Evolutionary conservation across 2,888 invertebrate genomes (phyloP).

Genomic region (Catocala sponsa): DNA sequence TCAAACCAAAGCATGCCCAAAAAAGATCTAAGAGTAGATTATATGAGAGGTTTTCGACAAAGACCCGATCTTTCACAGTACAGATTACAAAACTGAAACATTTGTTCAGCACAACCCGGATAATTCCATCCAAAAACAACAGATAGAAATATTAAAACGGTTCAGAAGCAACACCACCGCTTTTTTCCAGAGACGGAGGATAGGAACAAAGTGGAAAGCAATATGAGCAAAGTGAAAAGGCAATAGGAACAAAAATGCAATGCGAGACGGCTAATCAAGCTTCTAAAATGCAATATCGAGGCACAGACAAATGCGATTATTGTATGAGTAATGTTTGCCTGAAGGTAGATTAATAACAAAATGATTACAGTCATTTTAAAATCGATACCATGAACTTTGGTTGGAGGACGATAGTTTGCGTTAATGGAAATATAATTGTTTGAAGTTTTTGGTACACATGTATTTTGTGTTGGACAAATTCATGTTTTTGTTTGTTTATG

Average conservation of each 20-base stretch:
- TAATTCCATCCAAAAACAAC: background rate
- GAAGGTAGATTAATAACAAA: slow-evolving; percentile 41
- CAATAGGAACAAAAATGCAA: slow-evolving; percentile 21
- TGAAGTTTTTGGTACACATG: slow-evolving; percentile 20
- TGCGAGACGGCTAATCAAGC: slow-evolving; percentile 41
- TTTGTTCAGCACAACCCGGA: slow-evolving; percentile 3
- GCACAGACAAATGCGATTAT: slow-evolving; percentile 35
- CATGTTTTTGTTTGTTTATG: slow-evolving; percentile 10
- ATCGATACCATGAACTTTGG: slow-evolving; percentile 40
- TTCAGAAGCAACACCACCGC: background rate
- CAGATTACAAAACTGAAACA: background rate
- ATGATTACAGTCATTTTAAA: slow-evolving; percentile 47
- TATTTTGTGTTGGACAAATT: slow-evolving; percentile 29
- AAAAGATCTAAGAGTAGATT: no score
- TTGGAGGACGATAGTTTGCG: slow-evolving; percentile 23
- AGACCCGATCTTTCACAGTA: no score
- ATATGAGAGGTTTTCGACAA: no score
- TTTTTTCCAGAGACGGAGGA: slow-evolving; percentile 8
- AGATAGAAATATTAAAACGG: background rate
- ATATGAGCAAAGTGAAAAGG: slow-evolving; percentile 19
- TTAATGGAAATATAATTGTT: slow-evolving; percentile 22
- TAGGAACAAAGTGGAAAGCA: slow-evolving; percentile 16
- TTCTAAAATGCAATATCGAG: slow-evolving; percentile 37
- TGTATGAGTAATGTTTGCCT: slow-evolving; percentile 14
- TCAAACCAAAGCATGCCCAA: no score